Base-by-base conservation (phyloP, 2,113 vertebrate species). In the Acinonyx jubatus region DNA sequence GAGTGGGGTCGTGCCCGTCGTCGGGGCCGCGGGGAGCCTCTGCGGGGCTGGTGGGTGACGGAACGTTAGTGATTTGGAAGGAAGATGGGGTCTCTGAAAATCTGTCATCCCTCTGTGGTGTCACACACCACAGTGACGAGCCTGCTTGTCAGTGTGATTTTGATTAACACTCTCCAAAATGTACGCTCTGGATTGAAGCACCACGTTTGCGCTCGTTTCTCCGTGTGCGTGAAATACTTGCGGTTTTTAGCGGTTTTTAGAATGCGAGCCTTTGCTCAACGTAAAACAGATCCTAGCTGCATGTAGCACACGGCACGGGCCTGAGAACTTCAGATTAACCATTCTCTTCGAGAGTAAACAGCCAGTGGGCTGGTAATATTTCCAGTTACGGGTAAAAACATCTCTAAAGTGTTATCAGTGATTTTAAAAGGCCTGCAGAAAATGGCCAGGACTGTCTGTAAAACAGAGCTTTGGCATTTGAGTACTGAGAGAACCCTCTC, bases 311-410 rank as follows among this genome's bases (percentile, higher is more conserved):
- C 14, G 66, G 74, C 98, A 18, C 97, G 25, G 98, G 29, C 29
- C 38, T 96, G 83, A 97, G 95, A 82, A 97, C 91, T 94, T 97
- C 65, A 96, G 97, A 97, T 98, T 98, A 98, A 97, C 63, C 91
- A 7, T 83, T 98, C 95, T 97, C 69, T 90, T 91, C 27, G 48
- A 76, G 41, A 96, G 18, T 41, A 94, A 92, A 83, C 48, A 95
- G 45, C 71, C 74, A 79, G 52, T 33, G 94, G 86, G 21, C 68
- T 89, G 79, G 68, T 41, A 82, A 33, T 69, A 80, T 91, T 97
- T 97, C 69, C 33, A 80, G 25, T 57, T 92, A 78, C 50, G 45
- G 94, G 83, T 65, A 93, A 71, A 97, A 95, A 45, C 33, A 83
- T 93, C 86, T 80, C 66, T 96, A n/a, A 82, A 84, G 15, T 81